Evolutionary conservation across 2,113 vertebrate genomes (phyloP).

Genomic region (Psammodynastes pulverulentus): DNA sequence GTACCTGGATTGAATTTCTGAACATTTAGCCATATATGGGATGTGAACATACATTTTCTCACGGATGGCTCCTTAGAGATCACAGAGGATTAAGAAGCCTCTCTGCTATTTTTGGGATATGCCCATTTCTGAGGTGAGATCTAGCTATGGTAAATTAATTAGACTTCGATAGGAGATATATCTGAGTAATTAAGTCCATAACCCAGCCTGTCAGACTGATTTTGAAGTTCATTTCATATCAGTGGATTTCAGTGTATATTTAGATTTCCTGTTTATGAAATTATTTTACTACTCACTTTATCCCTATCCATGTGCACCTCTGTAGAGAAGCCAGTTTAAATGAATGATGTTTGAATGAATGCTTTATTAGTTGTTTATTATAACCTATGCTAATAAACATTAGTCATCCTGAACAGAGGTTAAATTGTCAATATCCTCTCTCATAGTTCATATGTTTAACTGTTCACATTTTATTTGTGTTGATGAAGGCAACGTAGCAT

Average conservation of each 20-base stretch:
- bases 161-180: not conserved
- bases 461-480: no score
- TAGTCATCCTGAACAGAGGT: not conserved
- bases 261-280: not conserved
- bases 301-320: not conserved
- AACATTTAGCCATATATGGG: not conserved
- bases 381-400: not conserved
- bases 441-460: not conserved
- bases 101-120: not conserved
- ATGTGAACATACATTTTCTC: not conserved
- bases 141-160: not conserved
- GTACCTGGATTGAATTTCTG: not conserved
- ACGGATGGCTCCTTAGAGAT: not conserved
- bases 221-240: not conserved
- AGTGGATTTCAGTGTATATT: not conserved
- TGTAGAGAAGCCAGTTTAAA: not conserved
- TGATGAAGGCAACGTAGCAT: not conserved
- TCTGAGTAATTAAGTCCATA: not conserved
- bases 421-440: not conserved
- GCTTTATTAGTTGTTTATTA: not conserved
- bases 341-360: not conserved
- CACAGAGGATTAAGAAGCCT: not conserved
- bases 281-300: not conserved
- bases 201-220: not conserved
- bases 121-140: not conserved